A percentile compares a stretch with the other conserved stretches of the same genome.
These are phyloP conservation scores for Dichetophora obliterata DNA, from an alignment of 2,888 invertebrate species.

Conservation along the genomic window DNA sequence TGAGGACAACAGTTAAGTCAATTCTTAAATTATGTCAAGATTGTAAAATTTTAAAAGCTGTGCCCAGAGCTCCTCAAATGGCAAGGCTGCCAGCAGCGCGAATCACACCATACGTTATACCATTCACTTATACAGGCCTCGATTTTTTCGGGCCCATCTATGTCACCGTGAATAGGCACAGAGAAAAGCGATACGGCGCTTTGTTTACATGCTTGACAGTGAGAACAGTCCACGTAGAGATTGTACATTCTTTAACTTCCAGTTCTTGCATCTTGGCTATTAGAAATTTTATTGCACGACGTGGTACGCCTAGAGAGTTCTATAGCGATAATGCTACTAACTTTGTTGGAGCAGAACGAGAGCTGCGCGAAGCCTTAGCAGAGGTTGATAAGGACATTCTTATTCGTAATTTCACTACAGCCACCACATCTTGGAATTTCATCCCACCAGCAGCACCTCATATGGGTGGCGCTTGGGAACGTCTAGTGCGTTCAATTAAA, in stretches of 20 bases:
- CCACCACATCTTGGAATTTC: slow-evolving; percentile 38
- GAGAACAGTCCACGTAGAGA: slow-evolving; percentile 44
- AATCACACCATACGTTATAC: slow-evolving; percentile 23
- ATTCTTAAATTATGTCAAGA: slow-evolving; percentile 32
- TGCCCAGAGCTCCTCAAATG: slow-evolving; percentile 45
- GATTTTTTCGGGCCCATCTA: slow-evolving; percentile 47
- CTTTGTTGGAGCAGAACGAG: slow-evolving; percentile 44
- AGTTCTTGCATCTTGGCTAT: slow-evolving; percentile 37
- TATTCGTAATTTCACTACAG: slow-evolving; percentile 40
- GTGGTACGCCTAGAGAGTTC: slow-evolving; percentile 44
- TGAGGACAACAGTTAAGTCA: slow-evolving; percentile 23
- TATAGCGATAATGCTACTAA: slow-evolving; percentile 49
- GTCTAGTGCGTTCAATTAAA: slow-evolving; percentile 37
- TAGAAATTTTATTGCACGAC: slow-evolving; percentile 32
- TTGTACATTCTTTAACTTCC: slow-evolving; percentile 39
- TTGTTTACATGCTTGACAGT: slow-evolving; percentile 44
- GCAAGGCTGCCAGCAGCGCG: slow-evolving; percentile 36
- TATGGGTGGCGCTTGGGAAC: slow-evolving; percentile 40
- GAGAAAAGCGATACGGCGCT: slow-evolving; percentile 44
- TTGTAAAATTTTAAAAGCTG: slow-evolving; percentile 23
- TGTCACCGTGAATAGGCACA: slow-evolving; percentile 31
- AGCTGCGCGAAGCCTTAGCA: slow-evolving; percentile 40
- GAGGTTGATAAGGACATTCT: slow-evolving; percentile 38
- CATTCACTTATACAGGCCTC: slow-evolving; percentile 46
- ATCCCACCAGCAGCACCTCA: slow-evolving; percentile 36